Conservation (phyloP, 2,888 invertebrate genomes). For the Listrodromus nycthemerus region DNA sequence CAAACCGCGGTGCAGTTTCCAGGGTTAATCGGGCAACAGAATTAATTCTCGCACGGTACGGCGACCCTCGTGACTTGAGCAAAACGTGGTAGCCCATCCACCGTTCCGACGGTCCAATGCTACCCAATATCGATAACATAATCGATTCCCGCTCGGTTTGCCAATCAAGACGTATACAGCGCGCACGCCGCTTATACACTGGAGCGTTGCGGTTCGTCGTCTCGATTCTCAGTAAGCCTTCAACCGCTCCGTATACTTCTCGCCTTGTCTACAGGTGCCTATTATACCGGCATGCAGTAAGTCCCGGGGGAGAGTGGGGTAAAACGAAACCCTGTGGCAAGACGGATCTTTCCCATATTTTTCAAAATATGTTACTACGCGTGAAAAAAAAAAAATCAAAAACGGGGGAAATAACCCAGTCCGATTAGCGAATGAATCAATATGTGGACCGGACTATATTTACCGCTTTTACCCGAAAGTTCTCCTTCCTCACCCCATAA, state of each 20-base stretch:
- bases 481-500: neutral
- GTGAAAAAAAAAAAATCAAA: too few relatives aligned
- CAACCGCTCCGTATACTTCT: neutral
- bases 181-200: neutral
- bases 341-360: too few relatives aligned
- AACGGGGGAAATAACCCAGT: too few relatives aligned
- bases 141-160: slow-evolving; percentile 72
- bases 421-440: too few relatives aligned
- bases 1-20: neutral
- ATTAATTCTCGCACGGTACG: slow-evolving; percentile 50
- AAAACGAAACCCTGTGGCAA: too few relatives aligned
- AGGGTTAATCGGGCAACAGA: slow-evolving; percentile 53
- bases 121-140: slow-evolving; percentile 67
- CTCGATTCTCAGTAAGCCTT: neutral
- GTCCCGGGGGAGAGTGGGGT: neutral
- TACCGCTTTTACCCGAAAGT: too few relatives aligned
- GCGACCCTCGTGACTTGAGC: neutral
- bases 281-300: neutral
- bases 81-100: neutral
- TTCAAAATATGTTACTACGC: too few relatives aligned
- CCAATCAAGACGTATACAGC: slow-evolving; percentile 71
- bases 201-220: neutral
- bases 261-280: neutral
- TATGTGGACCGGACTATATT: too few relatives aligned
- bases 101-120: slow-evolving; percentile 17